Conservation (phyloP, 2,888 invertebrate genomes). For the Hypsopygia costalis region DNA sequence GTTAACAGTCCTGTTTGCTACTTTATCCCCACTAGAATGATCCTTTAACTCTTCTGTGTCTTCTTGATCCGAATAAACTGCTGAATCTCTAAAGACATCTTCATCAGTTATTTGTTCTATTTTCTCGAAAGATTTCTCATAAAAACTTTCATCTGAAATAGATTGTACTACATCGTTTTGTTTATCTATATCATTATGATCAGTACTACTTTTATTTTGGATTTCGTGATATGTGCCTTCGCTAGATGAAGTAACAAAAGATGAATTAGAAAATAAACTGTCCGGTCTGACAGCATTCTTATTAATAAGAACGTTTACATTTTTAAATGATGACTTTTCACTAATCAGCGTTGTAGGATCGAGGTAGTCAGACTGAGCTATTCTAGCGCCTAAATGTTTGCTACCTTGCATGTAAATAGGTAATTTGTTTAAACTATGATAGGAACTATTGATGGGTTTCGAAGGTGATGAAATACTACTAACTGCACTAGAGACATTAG, state of each 20-base stretch:
- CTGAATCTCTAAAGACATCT: constrained; percentile 89
- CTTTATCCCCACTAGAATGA: constrained; percentile 32
- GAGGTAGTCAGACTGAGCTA: constrained; percentile 93
- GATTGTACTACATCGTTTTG: constrained; percentile 25
- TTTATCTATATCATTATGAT: constrained; percentile 21
- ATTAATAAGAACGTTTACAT: constrained; percentile 82
- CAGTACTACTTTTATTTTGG: constrained; percentile 31
- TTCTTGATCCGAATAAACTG: constrained; percentile 90
- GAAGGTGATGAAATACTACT: constrained; percentile 45
- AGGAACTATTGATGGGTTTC: constrained; percentile 60
- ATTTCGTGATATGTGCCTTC: constrained; percentile 69
- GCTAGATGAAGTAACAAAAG: constrained; percentile 77
- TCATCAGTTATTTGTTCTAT: constrained; percentile 86
- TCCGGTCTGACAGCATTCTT: constrained; percentile 78
- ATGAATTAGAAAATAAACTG: constrained; percentile 80
- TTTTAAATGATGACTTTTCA: constrained; percentile 68
- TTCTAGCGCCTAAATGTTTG: constrained; percentile 90
- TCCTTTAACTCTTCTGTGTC: constrained; percentile 61
- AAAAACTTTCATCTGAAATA: constrained; percentile 84
- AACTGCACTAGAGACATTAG: constrained; percentile 44
- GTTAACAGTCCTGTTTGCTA: constrained; percentile 37
- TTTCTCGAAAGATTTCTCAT: constrained; percentile 87
- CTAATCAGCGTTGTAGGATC: constrained; percentile 86
- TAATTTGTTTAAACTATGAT: constrained; percentile 67
- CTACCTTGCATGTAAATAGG: constrained; percentile 89